These are phyloP conservation scores for Piprites chloris DNA, from an alignment of 2,113 vertebrate genomes.

Conservation along the genomic window DNA sequence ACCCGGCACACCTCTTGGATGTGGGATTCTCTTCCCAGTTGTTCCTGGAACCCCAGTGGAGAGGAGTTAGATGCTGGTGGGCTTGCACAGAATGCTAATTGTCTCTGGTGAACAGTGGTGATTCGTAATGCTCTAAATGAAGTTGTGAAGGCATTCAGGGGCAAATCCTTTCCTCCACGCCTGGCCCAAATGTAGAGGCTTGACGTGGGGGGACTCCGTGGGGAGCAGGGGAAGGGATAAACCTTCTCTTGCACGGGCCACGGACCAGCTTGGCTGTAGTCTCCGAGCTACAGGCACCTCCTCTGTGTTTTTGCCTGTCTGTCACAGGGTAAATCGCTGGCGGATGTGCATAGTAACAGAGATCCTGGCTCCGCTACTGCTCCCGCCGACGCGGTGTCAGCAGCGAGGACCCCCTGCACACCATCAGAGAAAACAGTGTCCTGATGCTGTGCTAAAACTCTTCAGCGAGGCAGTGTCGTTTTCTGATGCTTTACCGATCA, in stretches of 20 bases:
- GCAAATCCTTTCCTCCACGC: constrained; percentile 37
- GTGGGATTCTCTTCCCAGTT: background rate
- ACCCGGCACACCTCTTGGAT: background rate
- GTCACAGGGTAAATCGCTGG: background rate
- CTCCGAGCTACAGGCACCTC: background rate
- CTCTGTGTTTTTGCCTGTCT: background rate
- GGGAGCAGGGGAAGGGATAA: background rate
- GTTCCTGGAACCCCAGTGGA: background rate
- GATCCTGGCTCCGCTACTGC: background rate
- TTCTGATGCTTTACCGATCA: background rate
- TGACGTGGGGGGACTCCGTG: background rate
- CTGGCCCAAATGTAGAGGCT: background rate
- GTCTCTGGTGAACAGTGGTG: background rate
- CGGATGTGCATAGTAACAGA: background rate
- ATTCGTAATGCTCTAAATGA: background rate
- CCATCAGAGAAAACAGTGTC: background rate
- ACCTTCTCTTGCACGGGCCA: background rate
- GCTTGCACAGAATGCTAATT: constrained; percentile 8
- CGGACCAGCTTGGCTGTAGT: background rate
- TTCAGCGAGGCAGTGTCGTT: fast-evolving
- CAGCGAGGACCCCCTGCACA: background rate
- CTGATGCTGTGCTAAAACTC: background rate
- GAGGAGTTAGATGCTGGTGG: background rate
- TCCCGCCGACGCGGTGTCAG: fast-evolving
- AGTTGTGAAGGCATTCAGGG: constrained; percentile 11